These are phyloP conservation scores for Luscinia megarhynchos DNA, from an alignment of 2,797 vertebrate species.

Conservation along the genomic window DNA sequence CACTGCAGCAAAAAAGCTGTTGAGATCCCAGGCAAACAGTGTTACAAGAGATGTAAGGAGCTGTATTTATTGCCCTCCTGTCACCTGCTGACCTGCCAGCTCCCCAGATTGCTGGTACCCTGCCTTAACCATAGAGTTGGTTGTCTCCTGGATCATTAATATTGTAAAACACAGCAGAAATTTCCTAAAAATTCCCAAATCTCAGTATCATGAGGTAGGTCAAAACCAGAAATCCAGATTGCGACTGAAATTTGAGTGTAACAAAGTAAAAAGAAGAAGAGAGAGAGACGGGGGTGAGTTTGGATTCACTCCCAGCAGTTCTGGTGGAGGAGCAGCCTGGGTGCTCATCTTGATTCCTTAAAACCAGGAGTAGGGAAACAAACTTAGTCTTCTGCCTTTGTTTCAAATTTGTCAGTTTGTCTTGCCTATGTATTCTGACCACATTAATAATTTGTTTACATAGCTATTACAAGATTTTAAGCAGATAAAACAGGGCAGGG, in stretches of 20 bases:
- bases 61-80: neutral
- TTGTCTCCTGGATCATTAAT: neutral
- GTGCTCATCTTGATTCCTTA: neutral
- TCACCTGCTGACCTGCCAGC: neutral
- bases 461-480: neutral
- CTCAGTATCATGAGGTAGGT: neutral
- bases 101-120: neutral
- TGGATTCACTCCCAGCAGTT: fast-evolving
- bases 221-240: neutral
- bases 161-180: neutral
- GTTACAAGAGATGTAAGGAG: neutral
- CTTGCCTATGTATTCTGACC: neutral
- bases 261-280: neutral
- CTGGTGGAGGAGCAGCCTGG: neutral
- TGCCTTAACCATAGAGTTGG: neutral
- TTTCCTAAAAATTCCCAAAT: neutral
- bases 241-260: neutral
- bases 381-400: neutral
- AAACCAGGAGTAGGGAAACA: neutral
- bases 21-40: neutral
- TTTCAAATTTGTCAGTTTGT: neutral
- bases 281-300: neutral
- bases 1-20: neutral
- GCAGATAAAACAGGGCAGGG: neutral
- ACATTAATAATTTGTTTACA: neutral